Evolutionary conservation across 2,797 vertebrate species (phyloP).

Genomic region (Platalea minor): DNA sequence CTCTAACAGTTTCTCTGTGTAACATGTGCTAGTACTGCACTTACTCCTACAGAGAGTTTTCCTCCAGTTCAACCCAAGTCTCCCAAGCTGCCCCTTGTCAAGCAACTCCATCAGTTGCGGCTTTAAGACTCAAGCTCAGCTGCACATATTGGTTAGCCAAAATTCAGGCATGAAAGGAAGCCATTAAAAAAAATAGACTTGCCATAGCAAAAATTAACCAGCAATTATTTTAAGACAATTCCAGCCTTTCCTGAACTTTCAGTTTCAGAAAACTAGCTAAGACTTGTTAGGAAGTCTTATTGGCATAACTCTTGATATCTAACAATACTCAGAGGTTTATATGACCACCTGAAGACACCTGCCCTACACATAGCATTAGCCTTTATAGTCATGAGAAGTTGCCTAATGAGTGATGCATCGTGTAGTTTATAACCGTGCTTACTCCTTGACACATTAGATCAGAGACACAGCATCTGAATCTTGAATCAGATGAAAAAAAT

Average conservation of each 20-base stretch:
- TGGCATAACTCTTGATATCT: not conserved
- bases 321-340: not conserved
- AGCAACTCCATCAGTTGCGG: not conserved
- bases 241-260: not conserved
- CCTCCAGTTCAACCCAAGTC: not conserved
- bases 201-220: not conserved
- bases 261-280: not conserved
- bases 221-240: not conserved
- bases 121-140: not conserved
- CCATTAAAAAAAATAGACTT: not conserved
- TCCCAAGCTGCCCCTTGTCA: not conserved
- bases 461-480: not conserved
- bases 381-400: not conserved
- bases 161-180: not conserved
- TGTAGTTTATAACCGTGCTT: not conserved
- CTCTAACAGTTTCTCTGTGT: not conserved
- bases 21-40: not conserved
- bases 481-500: not conserved
- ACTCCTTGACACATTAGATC: not conserved
- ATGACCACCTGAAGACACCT: not conserved
- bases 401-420: not conserved
- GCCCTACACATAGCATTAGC: not conserved
- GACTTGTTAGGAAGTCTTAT: not conserved
- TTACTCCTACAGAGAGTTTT: not conserved
- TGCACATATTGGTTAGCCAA: not conserved